Conservation (phyloP, 2,888 invertebrate species). For the Drosophila prostipennis region DNA sequence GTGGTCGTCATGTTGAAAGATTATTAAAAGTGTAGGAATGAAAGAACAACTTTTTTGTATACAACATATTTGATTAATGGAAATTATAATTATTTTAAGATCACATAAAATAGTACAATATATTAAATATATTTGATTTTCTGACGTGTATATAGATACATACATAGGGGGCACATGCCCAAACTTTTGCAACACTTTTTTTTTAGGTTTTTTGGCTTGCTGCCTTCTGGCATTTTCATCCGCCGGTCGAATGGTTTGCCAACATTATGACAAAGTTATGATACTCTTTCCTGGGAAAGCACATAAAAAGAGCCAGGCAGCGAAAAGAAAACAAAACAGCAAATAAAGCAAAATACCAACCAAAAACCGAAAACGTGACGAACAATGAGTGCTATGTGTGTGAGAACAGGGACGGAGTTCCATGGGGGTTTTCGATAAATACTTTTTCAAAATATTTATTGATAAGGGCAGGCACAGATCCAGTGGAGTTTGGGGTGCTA, state of each 20-base stretch:
- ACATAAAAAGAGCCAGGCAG: conserved; percentile 28
- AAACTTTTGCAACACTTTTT: conserved; percentile 38
- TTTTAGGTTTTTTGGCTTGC: conserved; percentile 52
- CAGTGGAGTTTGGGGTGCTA: no score
- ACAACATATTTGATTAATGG: no score
- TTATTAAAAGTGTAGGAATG: no score
- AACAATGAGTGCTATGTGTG: conserved; percentile 22
- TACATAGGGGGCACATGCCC: conserved; percentile 14
- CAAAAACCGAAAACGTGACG: conserved; percentile 34
- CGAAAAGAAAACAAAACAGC: conserved; percentile 12
- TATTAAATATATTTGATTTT: no score
- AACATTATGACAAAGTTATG: conserved; percentile 74
- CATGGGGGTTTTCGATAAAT: not conserved
- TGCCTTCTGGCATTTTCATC: conserved; percentile 49
- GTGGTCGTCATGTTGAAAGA: no score
- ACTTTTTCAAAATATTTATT: not conserved
- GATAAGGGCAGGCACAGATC: not conserved
- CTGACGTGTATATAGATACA: no score
- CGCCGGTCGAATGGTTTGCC: conserved; percentile 52
- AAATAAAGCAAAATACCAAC: conserved; percentile 41
- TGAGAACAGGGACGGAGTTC: not conserved
- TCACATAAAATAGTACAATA: no score
- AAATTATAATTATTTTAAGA: no score
- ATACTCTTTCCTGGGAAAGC: conserved; percentile 66
- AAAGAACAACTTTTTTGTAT: no score